Evolutionary conservation across 2,888 invertebrate species (phyloP).

Genomic region (Tinea trinotella): DNA sequence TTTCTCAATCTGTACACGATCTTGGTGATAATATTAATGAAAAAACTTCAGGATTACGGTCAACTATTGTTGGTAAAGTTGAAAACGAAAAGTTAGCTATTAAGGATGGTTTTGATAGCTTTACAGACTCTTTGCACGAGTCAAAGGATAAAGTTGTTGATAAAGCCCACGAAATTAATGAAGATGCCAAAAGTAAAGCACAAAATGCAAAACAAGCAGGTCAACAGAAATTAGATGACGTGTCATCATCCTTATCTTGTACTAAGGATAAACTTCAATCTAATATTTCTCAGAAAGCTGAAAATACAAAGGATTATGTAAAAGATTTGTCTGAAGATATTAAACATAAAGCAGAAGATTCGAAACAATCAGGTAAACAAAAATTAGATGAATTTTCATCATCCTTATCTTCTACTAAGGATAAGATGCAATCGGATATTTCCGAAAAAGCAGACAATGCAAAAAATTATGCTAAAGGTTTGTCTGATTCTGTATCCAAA

Average conservation of each 20-base stretch:
- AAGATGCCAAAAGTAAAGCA: neutral
- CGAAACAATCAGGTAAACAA: neutral
- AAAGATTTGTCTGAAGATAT: conserved; percentile 35
- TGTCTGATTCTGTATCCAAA: neutral
- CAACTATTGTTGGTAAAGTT: conserved; percentile 34
- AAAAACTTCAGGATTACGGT: conserved; percentile 34
- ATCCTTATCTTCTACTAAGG: neutral
- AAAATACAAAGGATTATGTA: conserved; percentile 41
- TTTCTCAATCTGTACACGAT: conserved; percentile 36
- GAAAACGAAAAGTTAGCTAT: conserved; percentile 32
- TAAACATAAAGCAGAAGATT: neutral
- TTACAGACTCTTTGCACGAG: conserved; percentile 39
- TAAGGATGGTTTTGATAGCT: conserved; percentile 44
- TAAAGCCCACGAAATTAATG: conserved; percentile 30
- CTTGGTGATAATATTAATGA: conserved; percentile 33
- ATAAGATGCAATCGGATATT: conserved; percentile 27
- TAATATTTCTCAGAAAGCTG: conserved; percentile 34
- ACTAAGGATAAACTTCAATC: conserved; percentile 30
- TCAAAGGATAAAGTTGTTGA: conserved; percentile 37
- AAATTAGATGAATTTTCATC: neutral
- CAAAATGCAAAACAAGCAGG: neutral
- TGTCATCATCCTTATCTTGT: conserved; percentile 24
- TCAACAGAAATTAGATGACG: neutral
- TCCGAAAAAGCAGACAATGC: neutral
- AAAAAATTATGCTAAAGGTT: neutral